Evolutionary conservation across 2,888 invertebrate genomes (phyloP).

Genomic region (Lysandra bellargus): DNA sequence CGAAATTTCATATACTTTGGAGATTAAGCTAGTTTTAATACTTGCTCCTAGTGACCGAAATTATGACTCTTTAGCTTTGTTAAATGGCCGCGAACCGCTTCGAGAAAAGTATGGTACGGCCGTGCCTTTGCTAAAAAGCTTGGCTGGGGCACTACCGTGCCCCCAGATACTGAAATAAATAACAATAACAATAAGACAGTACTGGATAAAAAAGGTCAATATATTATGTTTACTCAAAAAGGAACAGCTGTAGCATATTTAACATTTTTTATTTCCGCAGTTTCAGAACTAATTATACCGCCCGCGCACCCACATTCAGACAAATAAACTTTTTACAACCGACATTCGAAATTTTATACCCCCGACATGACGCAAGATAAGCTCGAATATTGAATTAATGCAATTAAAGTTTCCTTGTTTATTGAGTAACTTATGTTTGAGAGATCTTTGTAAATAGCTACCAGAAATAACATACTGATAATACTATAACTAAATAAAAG

Average conservation of each 20-base stretch:
- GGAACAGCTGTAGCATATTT: background rate
- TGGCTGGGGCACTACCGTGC: too few species aligned
- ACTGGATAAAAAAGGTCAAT: too few species aligned
- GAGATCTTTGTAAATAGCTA: background rate
- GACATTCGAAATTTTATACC: conserved; percentile 21
- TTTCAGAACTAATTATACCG: background rate
- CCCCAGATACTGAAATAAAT: background rate
- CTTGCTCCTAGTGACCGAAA: too few species aligned
- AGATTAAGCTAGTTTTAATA: too few species aligned
- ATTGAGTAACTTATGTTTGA: background rate
- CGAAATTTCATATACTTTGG: too few species aligned
- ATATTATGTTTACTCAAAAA: background rate
- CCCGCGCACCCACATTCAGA: conserved; percentile 6
- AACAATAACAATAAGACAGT: background rate
- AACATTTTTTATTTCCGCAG: background rate
- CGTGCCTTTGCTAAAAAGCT: too few species aligned
- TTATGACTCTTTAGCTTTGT: too few species aligned
- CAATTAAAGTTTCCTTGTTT: background rate
- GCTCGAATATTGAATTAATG: background rate
- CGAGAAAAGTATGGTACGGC: too few species aligned
- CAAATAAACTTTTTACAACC: conserved; percentile 16
- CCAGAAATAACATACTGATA: background rate
- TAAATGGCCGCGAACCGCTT: too few species aligned
- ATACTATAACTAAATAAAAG: background rate
- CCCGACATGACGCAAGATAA: background rate